A percentile compares a stretch with the other conserved stretches of the same genome.
Conservation (phyloP, 1,140 invertebrate genomes). For the Chionoecetes opilio region DNA sequence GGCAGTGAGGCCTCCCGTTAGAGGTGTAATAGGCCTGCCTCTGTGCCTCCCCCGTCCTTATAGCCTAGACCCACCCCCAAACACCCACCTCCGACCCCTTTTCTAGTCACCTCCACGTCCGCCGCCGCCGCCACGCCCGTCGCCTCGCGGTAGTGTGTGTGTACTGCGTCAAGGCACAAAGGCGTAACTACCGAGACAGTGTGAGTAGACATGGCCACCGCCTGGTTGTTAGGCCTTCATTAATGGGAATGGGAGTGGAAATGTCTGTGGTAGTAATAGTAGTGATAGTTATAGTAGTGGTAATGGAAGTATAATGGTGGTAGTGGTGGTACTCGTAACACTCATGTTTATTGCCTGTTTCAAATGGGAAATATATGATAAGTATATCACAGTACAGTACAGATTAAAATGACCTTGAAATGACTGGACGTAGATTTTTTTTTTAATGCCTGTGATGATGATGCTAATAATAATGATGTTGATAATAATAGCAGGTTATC, state of each 20-base stretch:
- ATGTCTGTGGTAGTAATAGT: not conserved
- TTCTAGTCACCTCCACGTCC: not conserved
- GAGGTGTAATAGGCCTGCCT: slow-evolving; percentile 25
- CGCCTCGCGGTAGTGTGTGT: not conserved
- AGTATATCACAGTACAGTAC: too few species aligned
- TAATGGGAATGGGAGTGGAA: not conserved
- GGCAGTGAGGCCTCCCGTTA: slow-evolving; percentile 14
- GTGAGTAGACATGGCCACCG: not conserved
- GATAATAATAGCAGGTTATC: too few species aligned
- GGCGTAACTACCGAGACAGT: not conserved
- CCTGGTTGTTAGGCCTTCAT: not conserved
- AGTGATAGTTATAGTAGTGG: not conserved
- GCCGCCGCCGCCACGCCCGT: not conserved
- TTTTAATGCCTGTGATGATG: too few species aligned
- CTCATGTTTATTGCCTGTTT: too few species aligned
- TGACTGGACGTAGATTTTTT: too few species aligned
- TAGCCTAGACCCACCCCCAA: not conserved
- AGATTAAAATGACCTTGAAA: too few species aligned
- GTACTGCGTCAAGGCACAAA: not conserved
- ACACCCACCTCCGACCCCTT: not conserved
- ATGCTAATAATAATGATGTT: too few species aligned
- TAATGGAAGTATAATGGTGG: not conserved
- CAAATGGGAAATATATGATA: too few species aligned
- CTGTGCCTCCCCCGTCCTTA: not conserved
- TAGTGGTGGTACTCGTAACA: too few species aligned